phyloP scores from a whole-genome alignment of 2,113 vertebrate genomes.

The Suncus etruscus region DNA sequence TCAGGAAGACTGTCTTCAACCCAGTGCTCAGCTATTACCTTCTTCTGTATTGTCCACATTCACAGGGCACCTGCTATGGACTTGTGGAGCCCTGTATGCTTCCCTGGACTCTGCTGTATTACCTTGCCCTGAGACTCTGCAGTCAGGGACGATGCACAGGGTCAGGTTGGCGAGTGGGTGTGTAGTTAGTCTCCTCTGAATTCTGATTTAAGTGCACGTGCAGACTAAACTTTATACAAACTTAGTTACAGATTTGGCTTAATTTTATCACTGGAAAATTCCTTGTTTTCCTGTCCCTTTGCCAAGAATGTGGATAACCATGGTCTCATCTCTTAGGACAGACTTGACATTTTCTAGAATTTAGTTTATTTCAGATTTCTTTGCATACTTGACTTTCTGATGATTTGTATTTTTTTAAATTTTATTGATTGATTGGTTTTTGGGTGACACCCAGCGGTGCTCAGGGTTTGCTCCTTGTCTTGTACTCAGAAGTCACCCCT shows the following conservation, averaged over 20 bases:
- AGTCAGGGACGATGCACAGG: neutral
- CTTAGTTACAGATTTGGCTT: conserved; percentile 5
- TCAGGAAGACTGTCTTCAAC: too few relatives aligned
- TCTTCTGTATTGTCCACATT: neutral
- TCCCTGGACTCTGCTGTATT: neutral
- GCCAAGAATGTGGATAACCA: neutral
- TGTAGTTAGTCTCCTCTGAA: neutral
- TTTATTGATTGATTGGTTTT: too few relatives aligned
- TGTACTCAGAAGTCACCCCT: too few relatives aligned
- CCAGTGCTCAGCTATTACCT: neutral
- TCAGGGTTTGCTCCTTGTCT: too few relatives aligned
- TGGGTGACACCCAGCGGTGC: too few relatives aligned
- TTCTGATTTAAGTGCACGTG: neutral
- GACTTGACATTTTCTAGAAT: conserved; percentile 13
- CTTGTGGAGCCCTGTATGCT: neutral
- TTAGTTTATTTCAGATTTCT: conserved; percentile 30
- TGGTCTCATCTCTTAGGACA: conserved; percentile 31
- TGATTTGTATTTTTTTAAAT: neutral
- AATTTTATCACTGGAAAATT: neutral
- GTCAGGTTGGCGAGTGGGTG: neutral
- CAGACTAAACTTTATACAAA: neutral
- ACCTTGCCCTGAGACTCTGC: neutral
- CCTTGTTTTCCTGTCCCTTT: conserved; percentile 18
- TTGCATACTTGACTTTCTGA: conserved; percentile 11
- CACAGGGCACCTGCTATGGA: neutral